A percentile compares a stretch with the other conserved stretches of the same genome.
phyloP scores from a whole-genome alignment of 2,888 invertebrate species.

The Diaprepes abbreviatus region DNA sequence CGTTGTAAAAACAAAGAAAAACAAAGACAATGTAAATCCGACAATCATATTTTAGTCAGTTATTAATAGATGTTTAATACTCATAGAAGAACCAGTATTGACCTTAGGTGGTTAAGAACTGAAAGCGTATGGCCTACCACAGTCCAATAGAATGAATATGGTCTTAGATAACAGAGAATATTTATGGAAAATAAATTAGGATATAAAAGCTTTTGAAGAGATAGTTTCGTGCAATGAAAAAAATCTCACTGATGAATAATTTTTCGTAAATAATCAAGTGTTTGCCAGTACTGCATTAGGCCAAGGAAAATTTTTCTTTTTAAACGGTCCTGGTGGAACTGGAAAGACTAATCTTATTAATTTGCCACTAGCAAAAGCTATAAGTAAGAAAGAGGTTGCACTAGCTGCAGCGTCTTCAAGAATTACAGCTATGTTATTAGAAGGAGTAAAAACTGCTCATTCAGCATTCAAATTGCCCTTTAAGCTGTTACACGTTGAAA shows the following conservation, averaged over 20 bases:
- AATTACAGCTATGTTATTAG: conserved; percentile 37
- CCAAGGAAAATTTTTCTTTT: conserved; percentile 30
- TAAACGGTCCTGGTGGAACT: conserved; percentile 44
- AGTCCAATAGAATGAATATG: not conserved
- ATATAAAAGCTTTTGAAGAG: not conserved
- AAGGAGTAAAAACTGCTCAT: conserved; percentile 13
- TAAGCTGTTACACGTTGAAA: not conserved
- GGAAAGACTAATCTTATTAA: conserved; percentile 41
- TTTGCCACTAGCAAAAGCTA: conserved; percentile 13
- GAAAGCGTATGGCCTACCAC: not conserved
- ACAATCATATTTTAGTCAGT: too few relatives aligned
- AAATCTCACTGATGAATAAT: conserved; percentile 27
- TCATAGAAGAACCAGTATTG: too few relatives aligned
- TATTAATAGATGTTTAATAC: too few relatives aligned
- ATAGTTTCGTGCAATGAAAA: not conserved
- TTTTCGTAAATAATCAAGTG: conserved; percentile 6
- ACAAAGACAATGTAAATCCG: too few relatives aligned
- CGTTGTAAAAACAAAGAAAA: too few relatives aligned
- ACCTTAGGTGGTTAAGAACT: not conserved
- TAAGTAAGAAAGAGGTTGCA: not conserved
- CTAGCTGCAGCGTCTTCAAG: conserved; percentile 24
- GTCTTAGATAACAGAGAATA: not conserved
- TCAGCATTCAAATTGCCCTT: conserved; percentile 22
- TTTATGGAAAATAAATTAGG: not conserved
- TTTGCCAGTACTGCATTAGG: conserved; percentile 6